phyloP scores from a whole-genome alignment of 1,140 invertebrate species.

The fruit fly (Drosophila melanogaster) region Release_6_plus_ISO1_MT NT_033779.5:14684501-14685000 shows the following conservation, averaged over 20 bases:
- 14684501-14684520: constrained; percentile 49
- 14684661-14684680: constrained; percentile 22
- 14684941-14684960: constrained; percentile 56
- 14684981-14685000: constrained; percentile 60
- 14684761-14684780: constrained; percentile 48
- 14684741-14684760: constrained; percentile 45
- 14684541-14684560: constrained; percentile 34
- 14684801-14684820: constrained; percentile 7
- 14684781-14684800: constrained; percentile 30
- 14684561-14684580: neutral
- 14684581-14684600: constrained; percentile 19
- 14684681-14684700: constrained; percentile 29
- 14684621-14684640: constrained; percentile 58
- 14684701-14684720: constrained; percentile 3
- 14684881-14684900: constrained; percentile 24
- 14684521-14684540: constrained; percentile 2
- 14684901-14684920: neutral
- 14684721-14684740: constrained; percentile 37
- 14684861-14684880: constrained; percentile 35
- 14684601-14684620: constrained; percentile 15
- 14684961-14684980: constrained; percentile 57
- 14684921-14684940: constrained; percentile 47
- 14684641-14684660: constrained; percentile 38
- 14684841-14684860: constrained; percentile 31
- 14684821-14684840: constrained; percentile 11